These are phyloP conservation scores for Orthonevra nobilis DNA, from an alignment of 2,888 invertebrate genomes.

Conservation along the genomic window DNA sequence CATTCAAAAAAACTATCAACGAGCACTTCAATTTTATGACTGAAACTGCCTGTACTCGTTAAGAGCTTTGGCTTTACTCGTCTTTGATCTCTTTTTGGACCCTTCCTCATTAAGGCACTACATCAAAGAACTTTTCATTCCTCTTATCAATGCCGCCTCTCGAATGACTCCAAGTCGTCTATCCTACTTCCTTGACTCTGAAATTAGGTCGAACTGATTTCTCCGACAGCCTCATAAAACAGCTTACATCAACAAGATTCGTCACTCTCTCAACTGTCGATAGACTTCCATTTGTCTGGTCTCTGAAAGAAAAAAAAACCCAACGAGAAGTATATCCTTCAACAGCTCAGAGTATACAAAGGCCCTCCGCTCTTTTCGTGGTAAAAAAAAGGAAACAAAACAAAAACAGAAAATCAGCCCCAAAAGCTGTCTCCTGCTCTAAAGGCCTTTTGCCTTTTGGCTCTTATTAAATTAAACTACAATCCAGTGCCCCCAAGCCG, in stretches of 20 bases:
- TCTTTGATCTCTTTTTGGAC: no score
- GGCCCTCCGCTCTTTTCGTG: slow-evolving; percentile 28
- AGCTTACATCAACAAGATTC: slow-evolving; percentile 63
- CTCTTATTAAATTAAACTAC: slow-evolving; percentile 63
- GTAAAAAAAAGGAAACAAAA: slow-evolving; percentile 10
- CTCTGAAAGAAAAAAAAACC: not conserved
- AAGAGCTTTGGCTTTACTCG: no score
- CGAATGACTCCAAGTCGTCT: slow-evolving; percentile 4
- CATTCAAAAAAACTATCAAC: no score
- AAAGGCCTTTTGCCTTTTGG: slow-evolving; percentile 7
- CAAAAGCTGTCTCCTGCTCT: slow-evolving; percentile 7
- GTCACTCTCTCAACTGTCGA: slow-evolving; percentile 63
- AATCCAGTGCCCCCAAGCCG: slow-evolving; percentile 15
- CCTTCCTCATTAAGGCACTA: no score
- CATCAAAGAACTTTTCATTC: no score
- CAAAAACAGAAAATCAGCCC: slow-evolving; percentile 17
- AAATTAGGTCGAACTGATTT: slow-evolving; percentile 51
- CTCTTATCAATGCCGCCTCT: no score
- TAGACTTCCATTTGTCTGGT: slow-evolving; percentile 35
- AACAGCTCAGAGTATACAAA: slow-evolving; percentile 17
- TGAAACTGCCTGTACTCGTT: no score
- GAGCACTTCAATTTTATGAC: no score
- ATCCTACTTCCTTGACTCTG: slow-evolving; percentile 39
- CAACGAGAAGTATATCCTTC: not conserved
- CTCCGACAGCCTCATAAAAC: slow-evolving; percentile 52